Evolutionary conservation across 2,113 vertebrate species (phyloP).

Genomic region (Malurus alboscapulatus): DNA sequence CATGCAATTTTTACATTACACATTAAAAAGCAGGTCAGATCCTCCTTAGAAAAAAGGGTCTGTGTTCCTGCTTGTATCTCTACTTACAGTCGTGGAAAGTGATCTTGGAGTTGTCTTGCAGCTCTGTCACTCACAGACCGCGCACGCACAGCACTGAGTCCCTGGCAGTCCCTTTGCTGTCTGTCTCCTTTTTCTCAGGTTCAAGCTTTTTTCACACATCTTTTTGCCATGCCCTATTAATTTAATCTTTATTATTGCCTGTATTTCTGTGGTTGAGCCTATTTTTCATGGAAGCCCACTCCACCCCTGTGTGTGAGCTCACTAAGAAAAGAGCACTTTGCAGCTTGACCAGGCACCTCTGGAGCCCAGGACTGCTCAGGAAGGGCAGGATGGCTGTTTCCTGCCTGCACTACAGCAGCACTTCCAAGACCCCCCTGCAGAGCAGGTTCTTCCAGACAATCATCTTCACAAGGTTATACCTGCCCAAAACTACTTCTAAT

Average conservation of each 20-base stretch:
- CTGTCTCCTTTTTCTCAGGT: not conserved
- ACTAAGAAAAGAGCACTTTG: not conserved
- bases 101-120: not conserved
- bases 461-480: not conserved
- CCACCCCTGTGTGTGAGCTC: not conserved
- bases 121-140: not conserved
- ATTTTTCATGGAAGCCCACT: not conserved
- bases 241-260: not conserved
- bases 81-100: not conserved
- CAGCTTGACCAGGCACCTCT: not conserved
- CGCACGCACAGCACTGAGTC: rapidly evolving
- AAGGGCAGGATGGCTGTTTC: not conserved
- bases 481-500: not conserved
- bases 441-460: not conserved
- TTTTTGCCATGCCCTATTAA: not conserved
- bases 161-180: not conserved
- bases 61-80: not conserved
- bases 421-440: not conserved
- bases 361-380: not conserved
- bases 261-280: not conserved
- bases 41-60: not conserved
- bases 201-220: not conserved
- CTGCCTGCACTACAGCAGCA: not conserved
- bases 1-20: not conserved
- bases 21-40: not conserved